Base-by-base conservation (phyloP, 2,888 invertebrate species). In the Drosophila mayaguana region DNA sequence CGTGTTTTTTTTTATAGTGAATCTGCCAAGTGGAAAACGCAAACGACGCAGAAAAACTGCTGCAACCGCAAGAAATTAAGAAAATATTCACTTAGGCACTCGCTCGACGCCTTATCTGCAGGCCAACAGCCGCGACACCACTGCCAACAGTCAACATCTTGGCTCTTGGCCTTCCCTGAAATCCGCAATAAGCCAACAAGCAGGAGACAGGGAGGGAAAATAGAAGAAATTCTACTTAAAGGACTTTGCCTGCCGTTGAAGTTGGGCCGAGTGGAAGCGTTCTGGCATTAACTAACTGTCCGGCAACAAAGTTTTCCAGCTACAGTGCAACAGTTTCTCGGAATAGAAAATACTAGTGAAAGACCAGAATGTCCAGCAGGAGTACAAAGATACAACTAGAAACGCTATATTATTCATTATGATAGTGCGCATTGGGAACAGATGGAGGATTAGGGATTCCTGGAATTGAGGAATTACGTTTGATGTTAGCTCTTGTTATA, bases 11-110 rank as follows among this genome's bases (percentile, higher is more conserved):
- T 53, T 22, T 38, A 22, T 62, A 50, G 50, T 63, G 32, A 73
- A 70, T 59, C 60, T 79, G 67, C 20, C 63, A 67, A 72, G 63
- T 57, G 50, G 70, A 80, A 84, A 75, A 14, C 38, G 69, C 51
- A 57, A 79, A 68, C 76, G 61, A 45, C 22, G 82, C 63, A 61
- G 66, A 78, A 80, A 83, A 84, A 84, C 72, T 82, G 84, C 87
- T 81, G 76, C 74, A 72, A 56, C 64, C 71, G 80, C 87, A 84
- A 67, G 67, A 76, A 81, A 78, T 78, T 80, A 83, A 73, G 72
- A 73, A 74, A 73, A 81, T 81, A 87, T 83, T 83, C 75, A 78
- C 77, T 81, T 74, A 73, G 67, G 20, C 59, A 46, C 48, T 56
- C 45, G 55, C 70, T 32, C 32, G 50, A 50, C 40, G 65, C 75